Evolutionary conservation across 2,113 vertebrate species (phyloP).

Genomic region (Bungarus multicinctus): DNA sequence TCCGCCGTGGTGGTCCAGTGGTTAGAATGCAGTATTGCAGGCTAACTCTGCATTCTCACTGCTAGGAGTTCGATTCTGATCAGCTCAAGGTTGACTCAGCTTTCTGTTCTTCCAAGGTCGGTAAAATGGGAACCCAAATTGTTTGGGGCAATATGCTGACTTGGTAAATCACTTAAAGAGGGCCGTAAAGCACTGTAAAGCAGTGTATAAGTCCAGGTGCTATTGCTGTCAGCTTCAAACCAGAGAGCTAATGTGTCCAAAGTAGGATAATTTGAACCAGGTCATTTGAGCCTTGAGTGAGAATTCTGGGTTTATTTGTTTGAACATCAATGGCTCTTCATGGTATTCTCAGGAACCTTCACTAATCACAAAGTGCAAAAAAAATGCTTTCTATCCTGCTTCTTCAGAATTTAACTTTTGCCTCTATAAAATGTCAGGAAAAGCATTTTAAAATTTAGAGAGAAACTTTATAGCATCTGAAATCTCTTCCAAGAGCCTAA

Average conservation of each 20-base stretch:
- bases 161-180: too few relatives aligned
- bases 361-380: neutral
- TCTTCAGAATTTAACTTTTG: neutral
- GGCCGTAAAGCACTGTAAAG: too few relatives aligned
- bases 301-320: neutral
- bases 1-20: too few relatives aligned
- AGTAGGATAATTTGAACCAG: neutral
- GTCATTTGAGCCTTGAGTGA: neutral
- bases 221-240: neutral
- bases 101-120: too few relatives aligned
- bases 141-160: too few relatives aligned
- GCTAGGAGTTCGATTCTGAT: too few relatives aligned
- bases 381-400: neutral
- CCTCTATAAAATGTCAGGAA: neutral
- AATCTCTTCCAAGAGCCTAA: neutral
- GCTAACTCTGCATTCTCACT: too few relatives aligned
- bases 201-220: too few relatives aligned
- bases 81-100: too few relatives aligned
- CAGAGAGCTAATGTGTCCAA: neutral
- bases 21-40: too few relatives aligned
- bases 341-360: neutral
- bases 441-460: neutral
- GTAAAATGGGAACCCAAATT: too few relatives aligned
- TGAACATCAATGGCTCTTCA: neutral
- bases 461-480: neutral